A percentile compares a stretch with the other conserved stretches of the same genome.
phyloP scores from a whole-genome alignment of 2,797 vertebrate genomes.

The Phoeniculus purpureus region DNA sequence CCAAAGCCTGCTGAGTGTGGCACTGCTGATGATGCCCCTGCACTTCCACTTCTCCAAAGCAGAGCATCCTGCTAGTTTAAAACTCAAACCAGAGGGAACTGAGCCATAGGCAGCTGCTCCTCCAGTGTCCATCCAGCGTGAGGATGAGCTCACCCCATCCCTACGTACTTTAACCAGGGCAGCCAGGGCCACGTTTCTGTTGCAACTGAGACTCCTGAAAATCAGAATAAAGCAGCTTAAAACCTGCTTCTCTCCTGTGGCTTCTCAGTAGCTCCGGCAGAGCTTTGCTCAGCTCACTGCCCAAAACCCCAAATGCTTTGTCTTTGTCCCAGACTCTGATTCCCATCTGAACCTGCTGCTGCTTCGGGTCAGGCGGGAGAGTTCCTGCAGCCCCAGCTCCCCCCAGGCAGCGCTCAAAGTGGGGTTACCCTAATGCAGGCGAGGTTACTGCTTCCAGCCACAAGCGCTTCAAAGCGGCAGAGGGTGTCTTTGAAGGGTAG shows the following conservation, averaged over 20 bases:
- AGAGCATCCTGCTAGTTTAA: background rate
- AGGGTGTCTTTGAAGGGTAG: background rate
- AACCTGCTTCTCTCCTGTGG: background rate
- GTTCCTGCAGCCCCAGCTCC: background rate
- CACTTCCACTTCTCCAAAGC: background rate
- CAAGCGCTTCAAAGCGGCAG: fast-evolving
- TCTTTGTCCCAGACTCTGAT: background rate
- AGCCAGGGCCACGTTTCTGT: background rate
- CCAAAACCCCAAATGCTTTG: fast-evolving
- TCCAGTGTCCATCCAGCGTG: fast-evolving
- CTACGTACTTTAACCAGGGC: background rate
- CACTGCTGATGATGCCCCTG: background rate
- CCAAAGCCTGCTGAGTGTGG: background rate
- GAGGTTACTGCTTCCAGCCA: background rate
- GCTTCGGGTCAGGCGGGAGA: background rate
- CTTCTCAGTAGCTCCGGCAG: background rate
- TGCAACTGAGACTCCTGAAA: background rate
- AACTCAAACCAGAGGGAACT: background rate
- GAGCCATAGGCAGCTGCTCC: fast-evolving
- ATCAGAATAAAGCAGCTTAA: background rate
- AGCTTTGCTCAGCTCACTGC: background rate
- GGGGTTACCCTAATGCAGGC: fast-evolving
- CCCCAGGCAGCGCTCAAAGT: background rate
- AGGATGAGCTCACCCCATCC: background rate
- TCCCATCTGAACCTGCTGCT: background rate